Evolutionary conservation across 2,113 vertebrate species (phyloP).

Genomic region (Calyptommatus sinebrachiatus): DNA sequence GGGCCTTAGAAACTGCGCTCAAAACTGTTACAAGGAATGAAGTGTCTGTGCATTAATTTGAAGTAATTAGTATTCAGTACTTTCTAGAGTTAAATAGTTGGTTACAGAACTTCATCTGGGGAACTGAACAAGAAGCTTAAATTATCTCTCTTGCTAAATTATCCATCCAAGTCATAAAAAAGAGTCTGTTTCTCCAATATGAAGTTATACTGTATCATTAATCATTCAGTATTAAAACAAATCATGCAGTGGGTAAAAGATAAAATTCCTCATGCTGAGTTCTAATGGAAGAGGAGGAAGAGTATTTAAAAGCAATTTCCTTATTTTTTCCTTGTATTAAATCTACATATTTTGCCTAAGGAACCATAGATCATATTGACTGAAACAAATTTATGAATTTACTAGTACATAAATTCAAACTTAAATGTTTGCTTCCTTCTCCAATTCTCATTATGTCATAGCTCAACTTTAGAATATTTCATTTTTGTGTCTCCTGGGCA

Average conservation of each 20-base stretch:
- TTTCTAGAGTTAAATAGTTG: slow-evolving; percentile 33
- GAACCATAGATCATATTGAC: slow-evolving; percentile 33
- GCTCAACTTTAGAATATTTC: slow-evolving; percentile 2
- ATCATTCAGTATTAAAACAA: slow-evolving; percentile 55
- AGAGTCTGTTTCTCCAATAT: slow-evolving; percentile 34
- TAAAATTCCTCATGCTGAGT: slow-evolving; percentile 46
- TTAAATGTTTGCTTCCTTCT: slow-evolving; percentile 15
- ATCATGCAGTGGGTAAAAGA: slow-evolving; percentile 55
- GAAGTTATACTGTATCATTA: slow-evolving; percentile 49
- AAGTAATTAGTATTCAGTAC: slow-evolving; percentile 33
- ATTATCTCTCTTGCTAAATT: slow-evolving; percentile 41
- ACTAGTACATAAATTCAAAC: slow-evolving; percentile 24
- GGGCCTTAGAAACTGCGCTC: not conserved
- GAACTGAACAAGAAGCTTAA: not conserved
- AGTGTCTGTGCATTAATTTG: slow-evolving; percentile 9
- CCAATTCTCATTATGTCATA: slow-evolving; percentile 16
- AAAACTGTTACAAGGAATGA: not conserved
- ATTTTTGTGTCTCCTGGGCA: not conserved
- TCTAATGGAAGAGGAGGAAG: slow-evolving; percentile 47
- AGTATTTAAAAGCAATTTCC: slow-evolving; percentile 49
- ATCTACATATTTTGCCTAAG: slow-evolving; percentile 17
- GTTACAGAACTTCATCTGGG: slow-evolving; percentile 31
- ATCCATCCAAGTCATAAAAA: slow-evolving; percentile 41
- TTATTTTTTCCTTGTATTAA: slow-evolving; percentile 46
- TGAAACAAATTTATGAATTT: slow-evolving; percentile 10